Evolutionary conservation across 2,888 invertebrate genomes (phyloP).

Genomic region (Aphrophora alni): DNA sequence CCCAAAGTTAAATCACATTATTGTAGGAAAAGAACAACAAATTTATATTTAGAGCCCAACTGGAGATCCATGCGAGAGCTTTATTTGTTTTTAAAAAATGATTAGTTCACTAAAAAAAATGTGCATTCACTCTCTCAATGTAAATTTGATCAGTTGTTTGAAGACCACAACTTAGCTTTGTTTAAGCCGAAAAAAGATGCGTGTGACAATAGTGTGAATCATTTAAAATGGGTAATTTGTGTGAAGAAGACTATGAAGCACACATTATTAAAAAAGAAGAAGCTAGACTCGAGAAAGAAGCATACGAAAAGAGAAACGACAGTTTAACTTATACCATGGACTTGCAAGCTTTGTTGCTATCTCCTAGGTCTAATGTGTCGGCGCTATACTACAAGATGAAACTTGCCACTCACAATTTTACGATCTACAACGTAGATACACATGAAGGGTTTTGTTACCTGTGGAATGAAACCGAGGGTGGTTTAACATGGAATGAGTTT

Average conservation of each 20-base stretch:
- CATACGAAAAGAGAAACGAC: neutral
- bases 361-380: constrained; percentile 22
- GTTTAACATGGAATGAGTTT: constrained; percentile 32
- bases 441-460: constrained; percentile 18
- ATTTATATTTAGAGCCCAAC: constrained; percentile 21
- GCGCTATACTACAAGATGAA: constrained; percentile 28
- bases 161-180: constrained; percentile 15
- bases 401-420: neutral
- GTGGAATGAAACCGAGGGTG: constrained; percentile 34
- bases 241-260: constrained; percentile 25
- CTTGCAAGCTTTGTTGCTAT: constrained; percentile 20
- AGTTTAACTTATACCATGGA: constrained; percentile 24
- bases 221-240: constrained; percentile 25
- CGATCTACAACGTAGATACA: neutral
- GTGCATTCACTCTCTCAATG: constrained; percentile 24
- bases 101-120: constrained; percentile 25
- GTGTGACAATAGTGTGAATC: constrained; percentile 28
- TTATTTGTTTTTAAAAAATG: constrained; percentile 28
- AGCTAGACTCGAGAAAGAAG: constrained; percentile 26
- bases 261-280: constrained; percentile 31
- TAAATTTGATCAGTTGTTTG: constrained; percentile 16
- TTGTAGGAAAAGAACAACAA: constrained; percentile 16
- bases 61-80: constrained; percentile 24
- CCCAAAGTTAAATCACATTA: constrained; percentile 31
- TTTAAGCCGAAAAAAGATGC: constrained; percentile 22